Evolutionary conservation across 1,140 invertebrate species (phyloP), one percentile per base, ranked within the genome.

Genomic region (Eupristina koningsbergeri): DNA sequence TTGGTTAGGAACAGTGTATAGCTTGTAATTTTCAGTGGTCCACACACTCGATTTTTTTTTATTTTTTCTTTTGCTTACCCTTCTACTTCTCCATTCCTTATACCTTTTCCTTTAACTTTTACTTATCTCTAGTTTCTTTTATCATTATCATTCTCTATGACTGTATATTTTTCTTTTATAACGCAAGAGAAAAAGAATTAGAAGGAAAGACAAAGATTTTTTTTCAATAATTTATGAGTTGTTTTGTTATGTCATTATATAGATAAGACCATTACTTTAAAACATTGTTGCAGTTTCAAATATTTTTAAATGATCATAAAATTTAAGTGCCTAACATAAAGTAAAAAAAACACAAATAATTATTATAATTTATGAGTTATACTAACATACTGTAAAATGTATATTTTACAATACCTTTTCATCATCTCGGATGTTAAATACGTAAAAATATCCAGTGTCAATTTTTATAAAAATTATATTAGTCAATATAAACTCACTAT

Each of bases 11-110:
- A 89, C 89, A 90, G 88, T 89, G 91, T 90, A 91, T 90, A 92
- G 90, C 91, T 92, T 92, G 91, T 93, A 92, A 93, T 93, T 93
- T 93, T 91, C 90, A 92, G 88, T 86, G 87, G 86, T 87, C 88
- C 87, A 86, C 87, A 84, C 81, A 86, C 86, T 86, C 81, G 71
- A 85, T 86, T 86, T 61, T 81, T 86, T 50, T 84, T n/a, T n/a
- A 86, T 84, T 87, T 79, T 63, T 85, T 67, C 34, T 84, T 45
- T 63, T 22, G 29, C 47, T n/a, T 50, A 36, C 29, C 17, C 63
- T n/a, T n/a, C 39, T 69, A 63, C n/a, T 67, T 53, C 36, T 39
- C 36, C 36, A 36, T 19, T 3, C 29, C 31, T 36, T 64, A 9
- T 64, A 34, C 29, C 9, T 31, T 1, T 26, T 69, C 19, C 36